phyloP scores from a whole-genome alignment of 2,113 vertebrate species.

The Macroglossus sobrinus region DNA sequence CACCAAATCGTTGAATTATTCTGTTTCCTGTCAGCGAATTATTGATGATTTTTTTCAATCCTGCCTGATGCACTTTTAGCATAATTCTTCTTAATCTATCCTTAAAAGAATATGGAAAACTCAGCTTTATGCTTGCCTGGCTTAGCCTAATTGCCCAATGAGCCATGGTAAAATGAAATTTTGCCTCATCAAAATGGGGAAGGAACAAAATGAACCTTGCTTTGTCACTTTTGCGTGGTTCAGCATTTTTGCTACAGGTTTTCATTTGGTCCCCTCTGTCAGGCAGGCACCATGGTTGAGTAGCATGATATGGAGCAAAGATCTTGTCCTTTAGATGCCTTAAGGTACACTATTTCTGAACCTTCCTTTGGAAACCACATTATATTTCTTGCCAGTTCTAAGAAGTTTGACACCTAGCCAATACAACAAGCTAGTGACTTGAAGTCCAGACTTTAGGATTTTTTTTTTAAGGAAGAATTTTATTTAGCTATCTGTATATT shows the following conservation, averaged over 20 bases:
- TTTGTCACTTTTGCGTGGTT: background rate
- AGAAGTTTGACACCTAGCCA: background rate
- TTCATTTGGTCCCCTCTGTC: background rate
- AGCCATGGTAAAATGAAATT: background rate
- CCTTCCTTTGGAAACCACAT: background rate
- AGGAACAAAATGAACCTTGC: background rate
- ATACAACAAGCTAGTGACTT: background rate
- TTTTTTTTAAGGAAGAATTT: background rate
- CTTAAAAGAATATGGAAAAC: background rate
- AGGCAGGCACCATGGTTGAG: background rate
- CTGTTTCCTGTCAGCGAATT: background rate
- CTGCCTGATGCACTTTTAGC: background rate
- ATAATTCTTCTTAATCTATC: slow-evolving; percentile 18
- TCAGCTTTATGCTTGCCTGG: background rate
- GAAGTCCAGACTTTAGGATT: background rate
- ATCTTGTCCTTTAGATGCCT: background rate
- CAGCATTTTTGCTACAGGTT: background rate
- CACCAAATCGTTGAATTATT: background rate
- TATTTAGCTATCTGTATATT: background rate
- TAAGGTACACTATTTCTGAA: background rate
- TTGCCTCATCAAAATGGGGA: background rate
- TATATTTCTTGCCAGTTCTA: background rate
- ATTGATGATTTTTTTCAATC: background rate
- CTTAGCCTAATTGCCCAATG: background rate
- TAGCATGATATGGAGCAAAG: background rate